Conservation (phyloP, 2,888 invertebrate genomes). For the Ochropleura leucogaster region DNA sequence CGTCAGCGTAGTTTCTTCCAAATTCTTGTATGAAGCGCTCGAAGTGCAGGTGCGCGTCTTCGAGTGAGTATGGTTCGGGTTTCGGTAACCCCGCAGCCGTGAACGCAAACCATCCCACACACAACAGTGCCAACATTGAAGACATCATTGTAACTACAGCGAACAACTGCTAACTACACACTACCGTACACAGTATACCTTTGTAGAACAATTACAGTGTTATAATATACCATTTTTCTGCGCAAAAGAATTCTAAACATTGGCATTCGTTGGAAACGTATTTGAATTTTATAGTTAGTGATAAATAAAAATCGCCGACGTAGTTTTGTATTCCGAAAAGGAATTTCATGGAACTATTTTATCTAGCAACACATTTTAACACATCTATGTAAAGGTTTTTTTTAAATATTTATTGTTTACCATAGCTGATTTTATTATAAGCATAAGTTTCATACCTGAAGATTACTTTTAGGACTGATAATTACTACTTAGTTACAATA, state of each 20-base stretch:
- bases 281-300: slow-evolving; percentile 6
- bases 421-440: not conserved
- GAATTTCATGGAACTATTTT: too few species aligned
- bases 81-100: not conserved
- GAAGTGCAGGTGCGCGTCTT: slow-evolving; percentile 45
- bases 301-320: not conserved
- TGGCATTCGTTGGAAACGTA: not conserved
- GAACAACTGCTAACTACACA: not conserved
- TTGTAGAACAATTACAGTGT: not conserved
- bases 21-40: slow-evolving; percentile 40
- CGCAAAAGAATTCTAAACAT: not conserved
- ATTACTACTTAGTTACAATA: too few species aligned
- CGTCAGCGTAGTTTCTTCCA: slow-evolving; percentile 28
- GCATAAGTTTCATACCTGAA: not conserved
- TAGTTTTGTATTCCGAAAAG: not conserved
- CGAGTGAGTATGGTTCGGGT: slow-evolving; percentile 7
- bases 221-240: slow-evolving; percentile 23
- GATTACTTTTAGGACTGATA: not conserved
- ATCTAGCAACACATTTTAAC: too few species aligned
- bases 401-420: not conserved
- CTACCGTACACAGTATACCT: not conserved
- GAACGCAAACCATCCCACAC: slow-evolving; percentile 11
- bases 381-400: not conserved
- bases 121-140: slow-evolving; percentile 21
- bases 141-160: slow-evolving; percentile 18